phyloP scores from a whole-genome alignment of 2,797 vertebrate genomes.

The Lagocephalus sceleratus region DNA sequence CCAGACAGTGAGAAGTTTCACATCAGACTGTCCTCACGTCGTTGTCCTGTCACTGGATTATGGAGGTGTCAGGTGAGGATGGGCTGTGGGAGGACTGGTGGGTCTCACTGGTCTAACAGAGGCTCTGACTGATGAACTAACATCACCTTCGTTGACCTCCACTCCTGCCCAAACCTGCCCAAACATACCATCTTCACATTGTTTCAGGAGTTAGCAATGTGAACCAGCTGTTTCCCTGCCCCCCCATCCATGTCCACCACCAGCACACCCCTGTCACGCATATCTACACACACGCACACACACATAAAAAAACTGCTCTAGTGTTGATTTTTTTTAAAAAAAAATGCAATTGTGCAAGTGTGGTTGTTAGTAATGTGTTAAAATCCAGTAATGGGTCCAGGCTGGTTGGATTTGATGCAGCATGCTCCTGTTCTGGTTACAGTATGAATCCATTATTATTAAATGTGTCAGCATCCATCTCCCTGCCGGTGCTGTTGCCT shows the following conservation, averaged over 20 bases:
- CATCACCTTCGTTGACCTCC: constrained; percentile 69
- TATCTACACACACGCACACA: constrained; percentile 18
- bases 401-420: constrained; percentile 10
- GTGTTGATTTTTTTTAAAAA: constrained; percentile 8
- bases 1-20: constrained; percentile 18
- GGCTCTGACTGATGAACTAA: constrained; percentile 60
- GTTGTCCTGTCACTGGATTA: constrained; percentile 35
- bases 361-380: no score
- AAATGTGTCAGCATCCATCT: constrained; percentile 73
- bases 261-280: constrained; percentile 14
- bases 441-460: constrained; percentile 66
- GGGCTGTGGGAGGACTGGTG: constrained; percentile 38
- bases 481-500: constrained; percentile 66
- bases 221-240: constrained; percentile 73
- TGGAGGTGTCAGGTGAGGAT: neutral
- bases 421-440: constrained; percentile 35
- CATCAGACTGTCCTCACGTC: constrained; percentile 21
- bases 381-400: neutral
- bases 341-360: no score
- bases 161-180: constrained; percentile 75
- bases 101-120: constrained; percentile 62
- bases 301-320: constrained; percentile 25
- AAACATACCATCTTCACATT: constrained; percentile 74
- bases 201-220: constrained; percentile 74
- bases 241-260: constrained; percentile 7